A percentile compares a stretch with the other conserved stretches of the same genome.
phyloP scores from a whole-genome alignment of 2,888 invertebrate species.

The Dolichopus griseipennis region DNA sequence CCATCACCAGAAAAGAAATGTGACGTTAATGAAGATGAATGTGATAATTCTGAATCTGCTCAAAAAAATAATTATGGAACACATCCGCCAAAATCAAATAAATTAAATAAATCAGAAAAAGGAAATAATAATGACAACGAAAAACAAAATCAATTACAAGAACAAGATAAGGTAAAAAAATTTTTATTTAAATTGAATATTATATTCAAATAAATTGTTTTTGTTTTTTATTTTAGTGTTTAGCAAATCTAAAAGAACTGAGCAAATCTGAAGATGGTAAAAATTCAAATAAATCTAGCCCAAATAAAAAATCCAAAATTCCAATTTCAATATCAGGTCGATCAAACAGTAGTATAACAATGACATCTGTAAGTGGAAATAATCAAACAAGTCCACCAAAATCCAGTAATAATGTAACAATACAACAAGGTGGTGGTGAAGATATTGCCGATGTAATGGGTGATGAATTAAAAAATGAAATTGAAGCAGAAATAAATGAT shows the following conservation, averaged over 20 bases:
- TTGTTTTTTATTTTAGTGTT: background rate
- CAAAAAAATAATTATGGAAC: constrained; percentile 35
- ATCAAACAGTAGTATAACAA: constrained; percentile 33
- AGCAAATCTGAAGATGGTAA: constrained; percentile 13
- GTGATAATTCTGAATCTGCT: background rate
- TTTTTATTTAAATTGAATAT: constrained; percentile 25
- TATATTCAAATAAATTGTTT: background rate
- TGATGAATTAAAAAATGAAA: constrained; percentile 38
- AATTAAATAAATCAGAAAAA: constrained; percentile 14
- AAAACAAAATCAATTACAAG: constrained; percentile 25
- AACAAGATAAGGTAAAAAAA: constrained; percentile 21
- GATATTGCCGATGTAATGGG: constrained; percentile 39
- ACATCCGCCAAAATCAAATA: constrained; percentile 37
- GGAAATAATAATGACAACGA: constrained; percentile 30
- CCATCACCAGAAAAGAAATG: constrained; percentile 27
- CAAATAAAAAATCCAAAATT: constrained; percentile 43
- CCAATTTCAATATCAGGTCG: constrained; percentile 35
- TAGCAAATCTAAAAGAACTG: background rate
- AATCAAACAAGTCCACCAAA: background rate
- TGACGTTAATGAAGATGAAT: constrained; percentile 16
- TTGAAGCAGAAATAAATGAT: constrained; percentile 39
- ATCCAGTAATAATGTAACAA: constrained; percentile 21
- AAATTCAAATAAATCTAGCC: constrained; percentile 34
- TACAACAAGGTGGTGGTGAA: constrained; percentile 43
- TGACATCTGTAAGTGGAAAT: constrained; percentile 45